Conservation (phyloP, 2,113 vertebrate species). For the Cyanocitta stelleri region DNA sequence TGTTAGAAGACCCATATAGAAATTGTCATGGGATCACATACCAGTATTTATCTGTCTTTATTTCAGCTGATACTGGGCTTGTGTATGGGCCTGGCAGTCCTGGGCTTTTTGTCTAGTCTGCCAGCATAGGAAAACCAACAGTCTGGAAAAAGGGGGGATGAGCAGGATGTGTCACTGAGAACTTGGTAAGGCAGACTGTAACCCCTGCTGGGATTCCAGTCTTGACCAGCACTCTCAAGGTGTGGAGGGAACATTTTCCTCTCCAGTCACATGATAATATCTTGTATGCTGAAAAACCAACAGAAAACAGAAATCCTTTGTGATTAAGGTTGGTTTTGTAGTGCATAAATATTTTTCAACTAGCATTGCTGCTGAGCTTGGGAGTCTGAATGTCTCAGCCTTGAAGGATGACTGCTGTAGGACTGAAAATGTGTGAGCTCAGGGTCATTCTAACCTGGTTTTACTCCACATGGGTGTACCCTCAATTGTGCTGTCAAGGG, state of each 20-base stretch:
- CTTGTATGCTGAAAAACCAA: neutral
- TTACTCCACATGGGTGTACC: neutral
- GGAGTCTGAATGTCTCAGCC: neutral
- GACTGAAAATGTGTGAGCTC: neutral
- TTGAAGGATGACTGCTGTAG: neutral
- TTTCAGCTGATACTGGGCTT: neutral
- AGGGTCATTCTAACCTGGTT: neutral
- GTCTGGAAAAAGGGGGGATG: neutral
- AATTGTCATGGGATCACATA: neutral
- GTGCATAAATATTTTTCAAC: neutral
- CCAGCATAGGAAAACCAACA: neutral
- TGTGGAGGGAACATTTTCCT: neutral
- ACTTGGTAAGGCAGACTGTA: neutral
- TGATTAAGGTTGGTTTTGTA: neutral
- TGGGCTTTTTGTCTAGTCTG: neutral
- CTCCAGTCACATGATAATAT: neutral
- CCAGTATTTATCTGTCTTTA: neutral
- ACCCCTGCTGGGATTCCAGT: neutral
- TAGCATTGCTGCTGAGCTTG: neutral
- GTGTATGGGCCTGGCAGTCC: neutral
- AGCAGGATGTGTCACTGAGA: accelerated
- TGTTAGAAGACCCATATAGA: neutral
- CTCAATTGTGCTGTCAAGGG: neutral
- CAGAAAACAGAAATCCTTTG: neutral
- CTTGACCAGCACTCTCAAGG: neutral